Base-by-base conservation (phyloP, 2,113 vertebrate species). In the Himantopus leucocephalus region DNA sequence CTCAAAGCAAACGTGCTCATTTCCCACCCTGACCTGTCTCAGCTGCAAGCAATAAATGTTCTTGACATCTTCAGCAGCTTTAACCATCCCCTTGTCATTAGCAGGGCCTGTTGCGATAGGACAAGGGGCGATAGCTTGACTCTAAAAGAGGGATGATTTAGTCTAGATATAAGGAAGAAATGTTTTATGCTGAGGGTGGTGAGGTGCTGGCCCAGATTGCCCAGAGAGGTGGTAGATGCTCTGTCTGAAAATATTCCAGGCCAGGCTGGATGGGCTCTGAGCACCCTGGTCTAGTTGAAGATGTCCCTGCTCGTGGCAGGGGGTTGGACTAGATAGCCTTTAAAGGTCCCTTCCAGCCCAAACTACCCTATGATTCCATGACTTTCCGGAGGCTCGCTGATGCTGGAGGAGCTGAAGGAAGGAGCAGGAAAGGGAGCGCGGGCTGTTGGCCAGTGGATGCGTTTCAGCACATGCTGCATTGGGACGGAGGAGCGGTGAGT, bases 1-100 rank as follows among this genome's bases (percentile, higher is more conserved):
- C 81, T 21, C 80, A 10, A 1, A 58, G 75, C 35, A 15, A n/a
- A 56, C 0, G 0, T 18, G 39, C 45, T 55, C 3, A 0, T n/a
- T 45, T 45, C 24, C 74, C 87, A 34, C 45, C 59, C 16, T 4
- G 30, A 2, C 20, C 27, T 7, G n/a, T 10, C 47, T 47, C 9
- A 8, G 68, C 68, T 43, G 63, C 58, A 15, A 27, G 75, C 35
- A 41, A 10, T 5, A 5, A 18, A 10, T 18, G 32, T 5, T 52
- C 77, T 27, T 41, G 63, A 34, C 75, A 32, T 29, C 62, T 13
- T 20, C 56, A 13, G 11, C 64, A 19, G 56, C 32, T 63, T 8
- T 21, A 29, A 13, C 34, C 43, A 10, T 19, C 50, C 50, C 43
- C 39, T 9, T 41, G 62, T 29, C 62, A 20, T 39, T 41, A 63